phyloP scores from a whole-genome alignment of 2,888 invertebrate genomes.

The Euproctis similis region DNA sequence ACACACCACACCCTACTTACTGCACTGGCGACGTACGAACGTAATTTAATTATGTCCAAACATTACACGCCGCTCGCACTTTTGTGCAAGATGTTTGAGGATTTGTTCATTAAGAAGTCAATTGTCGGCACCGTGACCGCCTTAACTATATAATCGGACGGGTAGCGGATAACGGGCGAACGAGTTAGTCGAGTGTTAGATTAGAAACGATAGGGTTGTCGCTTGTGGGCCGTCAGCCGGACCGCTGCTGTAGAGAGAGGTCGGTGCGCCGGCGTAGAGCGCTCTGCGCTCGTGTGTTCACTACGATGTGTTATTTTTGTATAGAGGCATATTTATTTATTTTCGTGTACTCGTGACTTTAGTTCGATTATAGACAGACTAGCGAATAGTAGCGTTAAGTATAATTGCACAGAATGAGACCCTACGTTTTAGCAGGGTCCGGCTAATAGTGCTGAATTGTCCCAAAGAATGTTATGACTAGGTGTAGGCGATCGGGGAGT shows the following conservation, averaged over 20 bases:
- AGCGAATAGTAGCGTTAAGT: conserved; percentile 63
- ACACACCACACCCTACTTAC: too few relatives aligned
- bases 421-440: conserved; percentile 70
- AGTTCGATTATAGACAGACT: conserved; percentile 57
- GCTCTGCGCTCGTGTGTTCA: conserved; percentile 67
- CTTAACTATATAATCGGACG: neutral
- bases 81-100: conserved; percentile 69
- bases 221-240: conserved; percentile 19
- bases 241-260: conserved; percentile 21
- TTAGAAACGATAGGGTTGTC: neutral
- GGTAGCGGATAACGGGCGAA: conserved; percentile 7
- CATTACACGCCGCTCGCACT: conserved; percentile 61
- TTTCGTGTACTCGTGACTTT: conserved; percentile 54
- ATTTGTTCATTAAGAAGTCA: conserved; percentile 51
- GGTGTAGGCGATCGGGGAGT: conserved; percentile 43
- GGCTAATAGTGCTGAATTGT: conserved; percentile 64
- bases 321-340: conserved; percentile 74
- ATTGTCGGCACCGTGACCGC: conserved; percentile 41
- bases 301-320: conserved; percentile 68
- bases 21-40: too few relatives aligned
- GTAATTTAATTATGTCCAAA: too few relatives aligned
- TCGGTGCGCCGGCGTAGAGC: conserved; percentile 19
- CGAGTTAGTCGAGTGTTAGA: conserved; percentile 19
- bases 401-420: conserved; percentile 59
- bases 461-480: conserved; percentile 69